Evolutionary conservation across 2,888 invertebrate species (phyloP).

Genomic region (Flabesymbios commensalis): DNA sequence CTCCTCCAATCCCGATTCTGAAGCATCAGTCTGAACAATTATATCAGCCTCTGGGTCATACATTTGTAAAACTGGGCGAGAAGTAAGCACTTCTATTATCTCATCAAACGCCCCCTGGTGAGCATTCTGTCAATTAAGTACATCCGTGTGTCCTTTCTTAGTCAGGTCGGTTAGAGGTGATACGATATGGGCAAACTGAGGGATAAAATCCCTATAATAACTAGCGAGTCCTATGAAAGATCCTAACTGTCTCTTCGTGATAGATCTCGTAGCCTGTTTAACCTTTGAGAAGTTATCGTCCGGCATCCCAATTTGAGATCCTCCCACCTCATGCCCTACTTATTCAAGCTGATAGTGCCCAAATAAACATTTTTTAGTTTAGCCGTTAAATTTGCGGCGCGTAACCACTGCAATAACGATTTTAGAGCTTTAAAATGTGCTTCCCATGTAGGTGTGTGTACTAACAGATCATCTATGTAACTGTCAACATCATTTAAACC

Average conservation of each 20-base stretch:
- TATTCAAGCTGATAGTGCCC: too few relatives aligned
- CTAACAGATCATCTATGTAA: slow-evolving; percentile 7
- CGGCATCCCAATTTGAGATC: neutral
- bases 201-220: neutral
- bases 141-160: too few relatives aligned
- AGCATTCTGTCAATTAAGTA: too few relatives aligned
- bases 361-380: too few relatives aligned
- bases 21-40: too few relatives aligned
- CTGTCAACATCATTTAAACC: neutral
- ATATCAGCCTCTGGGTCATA: too few relatives aligned
- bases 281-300: neutral
- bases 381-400: neutral
- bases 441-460: neutral
- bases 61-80: too few relatives aligned
- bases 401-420: neutral
- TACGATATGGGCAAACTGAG: neutral
- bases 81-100: too few relatives aligned
- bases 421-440: neutral
- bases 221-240: neutral
- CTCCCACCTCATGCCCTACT: too few relatives aligned
- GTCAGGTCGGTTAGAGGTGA: neutral
- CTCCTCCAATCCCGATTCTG: too few relatives aligned
- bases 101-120: too few relatives aligned
- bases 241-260: too few relatives aligned
- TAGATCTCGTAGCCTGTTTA: neutral